phyloP scores from a whole-genome alignment of 92 coral and sea anemone species.

The Phenganax marumi region DNA sequence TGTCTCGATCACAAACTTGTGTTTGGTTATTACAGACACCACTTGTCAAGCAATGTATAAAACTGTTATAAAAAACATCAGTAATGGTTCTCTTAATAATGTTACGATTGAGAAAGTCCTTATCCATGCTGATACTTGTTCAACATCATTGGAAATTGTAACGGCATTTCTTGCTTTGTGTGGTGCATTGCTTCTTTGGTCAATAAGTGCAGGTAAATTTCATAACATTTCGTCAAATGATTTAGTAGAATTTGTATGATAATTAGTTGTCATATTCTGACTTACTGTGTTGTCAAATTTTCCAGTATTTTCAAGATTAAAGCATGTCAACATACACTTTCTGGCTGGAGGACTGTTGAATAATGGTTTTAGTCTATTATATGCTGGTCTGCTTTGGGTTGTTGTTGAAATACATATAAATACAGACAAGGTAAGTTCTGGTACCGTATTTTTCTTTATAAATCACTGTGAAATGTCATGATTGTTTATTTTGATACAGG shows the following conservation, averaged over 20 bases:
- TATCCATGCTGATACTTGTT: constrained; percentile 34
- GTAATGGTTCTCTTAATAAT: neutral
- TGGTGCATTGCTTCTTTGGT: constrained; percentile 86
- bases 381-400: constrained; percentile 67
- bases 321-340: constrained; percentile 73
- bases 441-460: neutral
- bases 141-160: constrained; percentile 50
- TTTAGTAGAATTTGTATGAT: neutral
- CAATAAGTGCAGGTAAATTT: constrained; percentile 84
- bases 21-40: constrained; percentile 49
- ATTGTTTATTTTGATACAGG: constrained; percentile 39
- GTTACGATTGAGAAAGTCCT: constrained; percentile 8
- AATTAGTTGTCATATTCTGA: neutral
- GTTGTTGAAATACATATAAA: constrained; percentile 31
- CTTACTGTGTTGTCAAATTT: neutral
- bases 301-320: constrained; percentile 83
- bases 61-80: constrained; percentile 13
- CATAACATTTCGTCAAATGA: neutral
- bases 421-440: constrained; percentile 15
- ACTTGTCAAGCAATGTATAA: constrained; percentile 16
- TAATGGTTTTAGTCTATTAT: constrained; percentile 76
- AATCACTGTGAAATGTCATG: neutral
- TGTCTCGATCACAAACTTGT: constrained; percentile 60
- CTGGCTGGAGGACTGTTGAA: constrained; percentile 80
- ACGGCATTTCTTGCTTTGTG: constrained; percentile 64